These are phyloP conservation scores for Saturnia pavonia DNA, from an alignment of 2,888 invertebrate species.

Conservation along the genomic window DNA sequence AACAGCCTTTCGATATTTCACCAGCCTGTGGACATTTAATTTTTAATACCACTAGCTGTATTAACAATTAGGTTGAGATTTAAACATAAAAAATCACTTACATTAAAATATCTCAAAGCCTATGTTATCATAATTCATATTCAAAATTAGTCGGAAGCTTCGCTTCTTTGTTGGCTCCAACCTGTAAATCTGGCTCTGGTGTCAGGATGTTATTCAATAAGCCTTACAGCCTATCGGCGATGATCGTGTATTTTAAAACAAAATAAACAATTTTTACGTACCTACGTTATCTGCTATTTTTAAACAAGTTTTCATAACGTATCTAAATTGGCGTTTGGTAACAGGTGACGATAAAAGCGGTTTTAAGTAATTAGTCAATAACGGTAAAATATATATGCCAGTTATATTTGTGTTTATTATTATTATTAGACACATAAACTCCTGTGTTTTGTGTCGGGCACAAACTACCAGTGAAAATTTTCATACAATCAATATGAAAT, in stretches of 20 bases:
- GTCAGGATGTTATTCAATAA: not conserved
- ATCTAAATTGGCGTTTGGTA: not conserved
- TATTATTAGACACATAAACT: too few relatives aligned
- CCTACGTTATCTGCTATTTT: not conserved
- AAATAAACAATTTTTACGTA: not conserved
- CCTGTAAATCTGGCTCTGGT: not conserved
- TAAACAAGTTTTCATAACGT: not conserved
- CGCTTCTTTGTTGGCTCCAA: not conserved
- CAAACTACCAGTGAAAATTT: too few relatives aligned
- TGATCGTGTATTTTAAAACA: not conserved
- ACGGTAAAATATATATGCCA: not conserved
- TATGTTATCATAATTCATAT: too few relatives aligned
- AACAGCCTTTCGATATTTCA: too few relatives aligned
- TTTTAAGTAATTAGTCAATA: not conserved
- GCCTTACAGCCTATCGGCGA: not conserved
- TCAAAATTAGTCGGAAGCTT: not conserved
- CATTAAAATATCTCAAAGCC: too few relatives aligned
- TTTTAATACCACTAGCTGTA: too few relatives aligned
- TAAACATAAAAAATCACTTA: too few relatives aligned
- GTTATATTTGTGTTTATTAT: not conserved
- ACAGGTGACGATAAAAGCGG: not conserved
- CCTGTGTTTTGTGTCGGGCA: too few relatives aligned
- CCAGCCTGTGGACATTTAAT: too few relatives aligned
- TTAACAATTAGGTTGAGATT: too few relatives aligned
- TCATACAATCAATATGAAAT: too few relatives aligned